Base-by-base conservation (phyloP, 2,113 vertebrate species). In the Passer montanus region DNA sequence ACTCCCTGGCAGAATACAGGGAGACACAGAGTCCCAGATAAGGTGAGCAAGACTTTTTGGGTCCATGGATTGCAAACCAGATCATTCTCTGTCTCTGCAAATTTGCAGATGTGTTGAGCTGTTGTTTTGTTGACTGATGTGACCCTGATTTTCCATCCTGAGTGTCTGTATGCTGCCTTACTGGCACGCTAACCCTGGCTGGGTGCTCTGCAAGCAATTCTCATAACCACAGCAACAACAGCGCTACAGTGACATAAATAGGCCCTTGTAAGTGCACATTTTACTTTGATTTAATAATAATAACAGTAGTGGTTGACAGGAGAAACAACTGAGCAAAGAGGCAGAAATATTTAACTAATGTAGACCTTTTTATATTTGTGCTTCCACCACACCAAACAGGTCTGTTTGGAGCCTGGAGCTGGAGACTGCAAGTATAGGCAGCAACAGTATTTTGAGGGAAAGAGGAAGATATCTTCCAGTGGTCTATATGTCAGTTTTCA, bases 161-260 rank as follows among this genome's bases (percentile, higher is more conserved):
- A 52, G 50, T 13, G 39, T 19, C 41, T 47, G 17, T 11, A n/a
- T 0, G 0, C 70, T 43, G 67, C 81, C 81, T 76, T 30, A 66
- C 50, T 31, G 47, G 64, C 49, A 56, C 0, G 2, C 75, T 72
- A 72, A 76, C n/a, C 43, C 41, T 46, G 52, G 19, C 73, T 62
- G 60, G 53, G n/a, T 55, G 73, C 74, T 93, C 80, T 68, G 64
- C 58, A 80, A 72, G 59, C 27, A 67, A 22, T 59, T 77, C 35
- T 77, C n/a, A 68, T 19, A 93, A 77, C 28, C 64, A 73, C 37
- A 46, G 44, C 11, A 72, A 11, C 41, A 73, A 50, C 43, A 81
- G 22, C 18, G 20, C 66, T 13, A 26, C 5, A 67, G 35, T 11
- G 73, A 95, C 19, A 52, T 63, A 92, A 81, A 87, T 3, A 77